These are phyloP conservation scores for Cydia pomonella DNA, from an alignment of 1,140 invertebrate species.

Conservation along the genomic window DNA sequence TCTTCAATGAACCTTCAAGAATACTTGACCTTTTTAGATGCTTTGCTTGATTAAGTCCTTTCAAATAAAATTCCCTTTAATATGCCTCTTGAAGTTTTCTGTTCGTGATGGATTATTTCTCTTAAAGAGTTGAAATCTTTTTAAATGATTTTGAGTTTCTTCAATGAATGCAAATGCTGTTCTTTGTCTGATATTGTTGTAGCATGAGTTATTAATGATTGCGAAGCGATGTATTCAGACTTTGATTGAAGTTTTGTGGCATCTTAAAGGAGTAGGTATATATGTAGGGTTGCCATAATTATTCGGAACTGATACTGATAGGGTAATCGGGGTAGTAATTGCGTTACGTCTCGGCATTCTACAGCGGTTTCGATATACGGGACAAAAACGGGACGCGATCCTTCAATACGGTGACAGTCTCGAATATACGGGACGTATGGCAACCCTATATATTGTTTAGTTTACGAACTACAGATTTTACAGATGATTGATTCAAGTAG, in stretches of 20 bases:
- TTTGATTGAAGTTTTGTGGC: constrained; percentile 1
- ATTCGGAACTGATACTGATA: too few species aligned
- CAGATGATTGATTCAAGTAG: too few species aligned
- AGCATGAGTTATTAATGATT: neutral
- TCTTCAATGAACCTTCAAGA: neutral
- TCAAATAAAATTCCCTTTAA: constrained; percentile 28
- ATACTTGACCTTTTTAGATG: constrained; percentile 29
- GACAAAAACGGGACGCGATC: too few species aligned
- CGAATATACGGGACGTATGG: too few species aligned
- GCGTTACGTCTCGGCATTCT: too few species aligned
- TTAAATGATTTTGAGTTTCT: constrained; percentile 17
- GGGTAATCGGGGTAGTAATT: too few species aligned
- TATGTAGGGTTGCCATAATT: too few species aligned
- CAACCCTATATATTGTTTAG: too few species aligned
- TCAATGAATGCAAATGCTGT: neutral
- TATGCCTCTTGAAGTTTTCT: constrained; percentile 25
- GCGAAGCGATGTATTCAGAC: neutral
- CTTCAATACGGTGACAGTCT: too few species aligned
- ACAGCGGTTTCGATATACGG: too few species aligned
- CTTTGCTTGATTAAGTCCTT: constrained; percentile 27
- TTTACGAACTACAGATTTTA: too few species aligned
- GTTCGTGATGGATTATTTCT: neutral
- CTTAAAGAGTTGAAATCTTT: constrained; percentile 18
- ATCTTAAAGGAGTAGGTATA: neutral
- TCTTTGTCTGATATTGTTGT: neutral